Conservation (phyloP, 2,888 invertebrate genomes). For the Folsomia manolachei region DNA sequence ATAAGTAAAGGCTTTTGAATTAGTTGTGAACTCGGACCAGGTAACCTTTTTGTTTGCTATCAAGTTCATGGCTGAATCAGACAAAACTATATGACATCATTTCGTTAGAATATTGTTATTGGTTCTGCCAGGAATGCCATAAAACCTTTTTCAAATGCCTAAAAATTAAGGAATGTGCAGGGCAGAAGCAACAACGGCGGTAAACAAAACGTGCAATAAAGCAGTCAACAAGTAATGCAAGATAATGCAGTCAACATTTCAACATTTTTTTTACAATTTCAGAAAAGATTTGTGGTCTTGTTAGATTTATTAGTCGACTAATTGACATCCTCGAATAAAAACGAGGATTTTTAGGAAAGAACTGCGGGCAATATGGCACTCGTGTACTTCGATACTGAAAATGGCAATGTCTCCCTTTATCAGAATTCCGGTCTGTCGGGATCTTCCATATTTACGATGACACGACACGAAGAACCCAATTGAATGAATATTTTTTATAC, state of each 20-base stretch:
- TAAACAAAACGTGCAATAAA: not conserved
- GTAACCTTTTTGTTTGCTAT: too few relatives aligned
- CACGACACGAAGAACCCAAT: not conserved
- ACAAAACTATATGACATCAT: too few relatives aligned
- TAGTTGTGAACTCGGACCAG: too few relatives aligned
- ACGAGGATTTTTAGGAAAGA: not conserved
- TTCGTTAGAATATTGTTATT: too few relatives aligned
- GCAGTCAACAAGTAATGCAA: not conserved
- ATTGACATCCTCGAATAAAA: constrained; percentile 6
- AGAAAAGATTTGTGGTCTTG: constrained; percentile 15
- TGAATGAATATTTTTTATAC: not conserved
- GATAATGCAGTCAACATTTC: constrained; percentile 8
- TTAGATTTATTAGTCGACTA: constrained; percentile 16
- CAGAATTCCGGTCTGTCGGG: not conserved
- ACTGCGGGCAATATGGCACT: not conserved
- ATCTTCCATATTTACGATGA: not conserved
- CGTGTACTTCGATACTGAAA: not conserved
- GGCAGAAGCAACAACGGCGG: not conserved
- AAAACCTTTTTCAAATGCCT: not conserved
- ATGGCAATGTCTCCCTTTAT: not conserved
- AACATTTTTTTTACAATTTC: constrained; percentile 14
- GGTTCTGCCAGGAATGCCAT: too few relatives aligned
- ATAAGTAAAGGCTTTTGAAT: too few relatives aligned
- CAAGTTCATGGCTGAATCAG: too few relatives aligned
- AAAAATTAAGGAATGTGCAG: not conserved